These are phyloP conservation scores for Rotaria magnacalcarata DNA, from an alignment of 2,888 invertebrate genomes.

Conservation along the genomic window DNA sequence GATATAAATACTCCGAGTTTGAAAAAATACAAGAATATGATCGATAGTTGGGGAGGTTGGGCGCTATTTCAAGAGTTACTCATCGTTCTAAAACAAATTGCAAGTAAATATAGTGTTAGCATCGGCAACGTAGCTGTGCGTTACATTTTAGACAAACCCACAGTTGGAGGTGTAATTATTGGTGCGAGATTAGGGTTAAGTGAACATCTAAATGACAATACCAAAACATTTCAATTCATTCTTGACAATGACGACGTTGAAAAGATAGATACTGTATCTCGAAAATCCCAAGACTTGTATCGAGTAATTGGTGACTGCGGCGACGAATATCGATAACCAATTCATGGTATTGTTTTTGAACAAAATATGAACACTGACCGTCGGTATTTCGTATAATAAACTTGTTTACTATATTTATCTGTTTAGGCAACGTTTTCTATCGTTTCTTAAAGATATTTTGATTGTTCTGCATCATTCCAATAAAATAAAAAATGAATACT, in stretches of 20 bases:
- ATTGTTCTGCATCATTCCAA: too few species aligned
- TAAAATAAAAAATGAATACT: too few species aligned
- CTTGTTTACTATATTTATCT: too few species aligned
- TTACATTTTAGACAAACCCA: background rate
- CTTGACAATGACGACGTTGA: background rate
- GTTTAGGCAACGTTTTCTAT: too few species aligned
- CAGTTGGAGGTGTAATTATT: background rate
- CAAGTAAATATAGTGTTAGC: background rate
- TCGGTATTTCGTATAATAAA: too few species aligned
- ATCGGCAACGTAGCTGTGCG: background rate
- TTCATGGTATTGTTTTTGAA: background rate
- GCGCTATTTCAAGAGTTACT: background rate
- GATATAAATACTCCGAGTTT: background rate
- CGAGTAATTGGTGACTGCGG: background rate
- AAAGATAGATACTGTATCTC: background rate
- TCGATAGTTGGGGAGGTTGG: background rate
- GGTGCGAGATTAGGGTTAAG: background rate
- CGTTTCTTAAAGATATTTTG: too few species aligned
- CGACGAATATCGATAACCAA: background rate
- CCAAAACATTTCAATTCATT: background rate
- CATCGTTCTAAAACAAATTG: background rate
- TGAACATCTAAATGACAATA: background rate
- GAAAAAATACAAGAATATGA: conserved; percentile 1
- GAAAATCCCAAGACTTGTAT: background rate
- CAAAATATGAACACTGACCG: too few species aligned